Evolutionary conservation across 2,888 invertebrate species (phyloP), one percentile per base, ranked within the genome.

Genomic region (Vannuccia rotundouncinata): DNA sequence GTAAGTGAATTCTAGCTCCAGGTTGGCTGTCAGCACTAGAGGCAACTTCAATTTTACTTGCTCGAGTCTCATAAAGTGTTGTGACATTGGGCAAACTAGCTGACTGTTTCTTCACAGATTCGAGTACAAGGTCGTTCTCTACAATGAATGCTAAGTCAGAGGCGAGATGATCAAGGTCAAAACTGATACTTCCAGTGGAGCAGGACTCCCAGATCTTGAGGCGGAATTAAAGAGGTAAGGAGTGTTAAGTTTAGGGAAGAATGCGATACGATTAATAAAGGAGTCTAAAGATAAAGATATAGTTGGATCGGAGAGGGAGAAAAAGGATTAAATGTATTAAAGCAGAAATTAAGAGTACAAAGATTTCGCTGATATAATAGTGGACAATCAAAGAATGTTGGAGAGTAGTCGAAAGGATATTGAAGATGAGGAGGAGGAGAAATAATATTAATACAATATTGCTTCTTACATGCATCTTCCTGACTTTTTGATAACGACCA

Each of bases 151-250:
- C 66, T 2, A 66, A 22, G 25, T 66, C 66, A 66, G 66, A n/a
- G 66, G 66, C 66, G 22, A 66, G 25, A 22, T 66, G 10, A 27
- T 66, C 66, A 2, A 66, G 66, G 25, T 66, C 66, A 22, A 66
- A 66, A 66, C 66, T 66, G 66, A 66, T 66, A 22, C 66, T 66
- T 17, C 66, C 66, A 5, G 66, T 66, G 5, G 66, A 66, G 2
- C 22, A 5, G 5, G 66, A 13, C 66, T 66, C 66, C 66, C 66
- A 66, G 22, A 66, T 66, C 66, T 66, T 17, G 22, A 66, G 22
- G 2, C 5, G 45, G 45, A 45, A 13, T 45, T 5, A 17, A 45
- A 45, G 45, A 45, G 17, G 45, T 17, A 13, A 45, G 45, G n/a
- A n/a, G n/a, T n/a, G n/a, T n/a, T n/a, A n/a, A n/a, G n/a, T n/a